These are phyloP conservation scores for Taxidea taxus DNA, from an alignment of 2,113 vertebrate species.

Conservation along the genomic window DNA sequence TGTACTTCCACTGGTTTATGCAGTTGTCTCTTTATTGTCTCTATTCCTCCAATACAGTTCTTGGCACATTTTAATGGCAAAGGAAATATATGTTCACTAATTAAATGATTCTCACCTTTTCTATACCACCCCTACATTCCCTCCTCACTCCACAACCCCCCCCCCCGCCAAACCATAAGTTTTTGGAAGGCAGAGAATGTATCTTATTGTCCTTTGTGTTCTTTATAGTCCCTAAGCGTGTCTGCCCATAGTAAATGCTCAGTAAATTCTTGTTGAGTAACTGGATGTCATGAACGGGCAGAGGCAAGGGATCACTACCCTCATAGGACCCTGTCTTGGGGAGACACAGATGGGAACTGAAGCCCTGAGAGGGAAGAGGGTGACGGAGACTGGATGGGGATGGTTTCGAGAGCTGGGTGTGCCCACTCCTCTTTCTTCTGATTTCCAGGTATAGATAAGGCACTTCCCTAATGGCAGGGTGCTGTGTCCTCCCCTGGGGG, in stretches of 20 bases:
- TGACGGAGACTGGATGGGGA: background rate
- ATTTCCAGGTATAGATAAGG: background rate
- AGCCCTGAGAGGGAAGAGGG: background rate
- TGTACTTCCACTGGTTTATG: background rate
- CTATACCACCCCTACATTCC: no score
- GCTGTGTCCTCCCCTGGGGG: background rate
- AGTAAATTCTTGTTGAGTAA: background rate
- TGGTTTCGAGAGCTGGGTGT: background rate
- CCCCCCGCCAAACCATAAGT: accelerated
- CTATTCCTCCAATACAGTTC: background rate
- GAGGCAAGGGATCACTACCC: background rate
- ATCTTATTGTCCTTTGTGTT: background rate
- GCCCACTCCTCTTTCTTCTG: background rate
- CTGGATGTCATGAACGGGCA: background rate
- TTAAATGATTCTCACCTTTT: background rate
- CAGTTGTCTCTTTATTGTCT: background rate
- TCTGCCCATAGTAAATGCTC: background rate
- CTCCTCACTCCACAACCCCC: no score
- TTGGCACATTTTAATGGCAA: background rate
- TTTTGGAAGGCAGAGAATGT: background rate
- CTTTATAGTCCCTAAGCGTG: background rate
- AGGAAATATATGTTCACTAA: background rate
- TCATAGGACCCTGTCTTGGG: background rate
- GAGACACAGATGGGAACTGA: background rate
- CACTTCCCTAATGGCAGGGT: background rate